Evolutionary conservation across 2,113 vertebrate species (phyloP).

Genomic region (Pachycephala philippinensis): DNA sequence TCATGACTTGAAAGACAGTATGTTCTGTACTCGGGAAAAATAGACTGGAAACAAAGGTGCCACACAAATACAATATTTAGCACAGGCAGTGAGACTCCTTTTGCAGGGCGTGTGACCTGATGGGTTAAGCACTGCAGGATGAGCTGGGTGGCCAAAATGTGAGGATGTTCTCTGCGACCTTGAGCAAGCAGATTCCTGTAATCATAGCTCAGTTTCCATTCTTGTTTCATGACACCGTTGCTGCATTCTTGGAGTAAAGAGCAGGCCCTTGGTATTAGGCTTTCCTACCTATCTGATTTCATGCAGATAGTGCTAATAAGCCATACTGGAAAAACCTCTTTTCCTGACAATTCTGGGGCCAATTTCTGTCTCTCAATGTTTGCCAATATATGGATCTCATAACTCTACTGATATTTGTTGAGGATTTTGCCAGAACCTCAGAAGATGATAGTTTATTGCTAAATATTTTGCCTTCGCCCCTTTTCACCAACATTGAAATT

Average conservation of each 20-base stretch:
- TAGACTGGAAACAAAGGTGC: not conserved
- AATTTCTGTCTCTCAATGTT: not conserved
- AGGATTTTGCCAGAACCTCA: not conserved
- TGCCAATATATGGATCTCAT: not conserved
- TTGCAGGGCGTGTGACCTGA: rapidly evolving
- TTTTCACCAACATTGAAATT: not conserved
- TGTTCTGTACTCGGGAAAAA: not conserved
- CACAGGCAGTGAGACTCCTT: rapidly evolving
- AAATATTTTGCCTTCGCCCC: not conserved
- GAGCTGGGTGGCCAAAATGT: not conserved
- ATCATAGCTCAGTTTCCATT: not conserved
- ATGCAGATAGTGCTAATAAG: not conserved
- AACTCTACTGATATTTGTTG: not conserved
- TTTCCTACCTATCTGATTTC: not conserved
- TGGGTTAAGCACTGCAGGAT: not conserved
- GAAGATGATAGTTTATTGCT: not conserved
- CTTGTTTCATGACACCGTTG: not conserved
- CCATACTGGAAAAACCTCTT: not conserved
- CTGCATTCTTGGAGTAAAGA: not conserved
- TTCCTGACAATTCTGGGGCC: not conserved
- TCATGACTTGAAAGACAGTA: not conserved
- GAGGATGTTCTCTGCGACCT: not conserved
- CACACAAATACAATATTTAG: not conserved
- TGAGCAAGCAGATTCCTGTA: not conserved
- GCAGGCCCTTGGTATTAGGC: not conserved